Percentiles rank a stretch among this genome's conserved stretches.
Evolutionary conservation across 2,888 invertebrate genomes (phyloP).

Genomic region (Leptogaster cylindrica): DNA sequence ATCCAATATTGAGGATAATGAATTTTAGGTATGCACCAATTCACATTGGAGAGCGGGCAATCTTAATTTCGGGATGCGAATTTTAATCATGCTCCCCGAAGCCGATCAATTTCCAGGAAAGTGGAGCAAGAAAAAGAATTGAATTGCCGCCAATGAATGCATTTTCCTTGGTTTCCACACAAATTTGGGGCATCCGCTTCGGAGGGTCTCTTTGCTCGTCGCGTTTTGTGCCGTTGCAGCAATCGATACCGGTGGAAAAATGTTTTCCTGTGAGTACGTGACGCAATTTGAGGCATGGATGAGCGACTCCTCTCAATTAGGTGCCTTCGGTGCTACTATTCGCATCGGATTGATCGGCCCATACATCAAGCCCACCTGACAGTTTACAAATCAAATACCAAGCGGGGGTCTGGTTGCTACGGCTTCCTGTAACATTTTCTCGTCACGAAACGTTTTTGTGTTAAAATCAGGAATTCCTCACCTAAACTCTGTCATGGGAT

Average conservation of each 20-base stretch:
- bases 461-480: constrained; percentile 2
- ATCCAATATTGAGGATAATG: neutral
- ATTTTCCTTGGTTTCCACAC: neutral
- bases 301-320: neutral
- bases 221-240: neutral
- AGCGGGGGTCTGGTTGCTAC: neutral
- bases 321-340: neutral
- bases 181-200: neutral
- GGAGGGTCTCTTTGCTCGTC: neutral
- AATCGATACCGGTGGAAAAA: neutral
- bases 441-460: constrained; percentile 8
- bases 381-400: constrained; percentile 28
- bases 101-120: neutral
- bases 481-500: neutral
- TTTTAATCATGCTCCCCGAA: neutral
- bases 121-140: neutral
- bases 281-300: neutral
- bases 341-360: neutral
- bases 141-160: neutral
- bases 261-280: neutral
- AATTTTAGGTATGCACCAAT: neutral
- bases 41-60: neutral
- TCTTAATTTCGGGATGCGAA: neutral
- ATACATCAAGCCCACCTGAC: constrained; percentile 22
- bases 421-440: constrained; percentile 14